Evolutionary conservation across 2,888 invertebrate genomes (phyloP), one percentile per base, ranked within the genome.

Genomic region (Cybosia mesomella): DNA sequence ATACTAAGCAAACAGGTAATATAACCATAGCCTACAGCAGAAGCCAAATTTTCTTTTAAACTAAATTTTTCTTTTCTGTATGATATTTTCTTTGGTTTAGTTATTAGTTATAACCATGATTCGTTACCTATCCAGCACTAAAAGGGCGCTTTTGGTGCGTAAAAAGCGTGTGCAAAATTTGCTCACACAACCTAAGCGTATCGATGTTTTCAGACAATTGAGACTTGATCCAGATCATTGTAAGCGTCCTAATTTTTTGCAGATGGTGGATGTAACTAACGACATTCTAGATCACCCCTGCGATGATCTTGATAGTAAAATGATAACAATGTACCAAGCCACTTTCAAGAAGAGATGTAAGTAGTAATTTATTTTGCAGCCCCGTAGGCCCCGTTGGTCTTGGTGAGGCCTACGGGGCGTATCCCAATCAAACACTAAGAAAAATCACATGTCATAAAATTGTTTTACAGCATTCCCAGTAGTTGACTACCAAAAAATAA

Each of bases 241-340:
- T n/a, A 18, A n/a, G 21, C 1, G 1, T 13, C 1, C 28, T 57
- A 8, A 43, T 5, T 67, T 34, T 58, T 85, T 81, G 21, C 83
- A 96, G 96, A 96, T 96, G 96, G 95, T 96, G 13, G 92, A 95
- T 71, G 92, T 96, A 21, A 95, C 95, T 10, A 96, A 96, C 74
- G 96, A 96, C 68, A 96, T 97, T 71, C 82, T 97, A 70, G 96
- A 97, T 71, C 96, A 96, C 79, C 96, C 96, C 0, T 96, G 96
- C 80, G 96, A 96, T 73, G 95, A 95, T 55, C 92, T 95, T 13
- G 96, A 97, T 75, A 94, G 95, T 62, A 96, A 96, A 86, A 96
- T 97, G 96, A 89, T 92, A 61, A 96, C 96, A 0, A 95, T 96
- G 85, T 96, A 96, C 81, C 95, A 96, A 87, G 95, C 95, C 0